Evolutionary conservation across 2,797 vertebrate genomes (phyloP), one percentile per base, ranked within the genome.

Genomic region (Coilia nasus): DNA sequence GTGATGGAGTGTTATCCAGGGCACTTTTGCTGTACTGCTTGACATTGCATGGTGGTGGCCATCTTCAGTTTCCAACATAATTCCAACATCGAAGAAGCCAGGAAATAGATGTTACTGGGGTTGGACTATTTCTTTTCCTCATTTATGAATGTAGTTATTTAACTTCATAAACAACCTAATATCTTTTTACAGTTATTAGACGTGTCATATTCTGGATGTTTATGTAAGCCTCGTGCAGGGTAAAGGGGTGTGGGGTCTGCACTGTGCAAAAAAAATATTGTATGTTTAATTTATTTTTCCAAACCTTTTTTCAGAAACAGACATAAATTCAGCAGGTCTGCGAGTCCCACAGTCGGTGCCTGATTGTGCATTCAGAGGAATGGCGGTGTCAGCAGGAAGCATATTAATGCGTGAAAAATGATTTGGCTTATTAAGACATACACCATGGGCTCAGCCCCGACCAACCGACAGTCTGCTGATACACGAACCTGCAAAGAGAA

Each of bases 321-420:
- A 91, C 92, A 94, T 95, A 92, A 94, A 94, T 95, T 94, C 92
- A 91, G 94, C 94, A 95, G 95, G 95, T 94, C 94, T 93, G 94
- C 91, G 92, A 93, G 92, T 93, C 92, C 93, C 95, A 95, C 94
- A 94, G 93, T 94, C 92, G 93, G 93, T 93, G 95, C 89, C 93
- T 94, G 91, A 93, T 95, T 92, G 35, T 94, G 93, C 94, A 94
- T 95, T 94, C 94, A 91, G 93, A 92, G 91, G 92, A 95, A 94
- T 90, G 91, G 94, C 92, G 87, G 87, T 94, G 94, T 96, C 95
- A 95, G 95, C 95, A 94, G 93, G 94, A 94, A 90, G 87, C 91
- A 93, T 93, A 95, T 96, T 94, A 95, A 95, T 95, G 93, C 94
- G 95, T 96, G 94, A 95, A 93, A 95, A 95, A 95, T 95, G 94